Evolutionary conservation across 2,113 vertebrate species (phyloP).

Genomic region (Bubo scandiacus): DNA sequence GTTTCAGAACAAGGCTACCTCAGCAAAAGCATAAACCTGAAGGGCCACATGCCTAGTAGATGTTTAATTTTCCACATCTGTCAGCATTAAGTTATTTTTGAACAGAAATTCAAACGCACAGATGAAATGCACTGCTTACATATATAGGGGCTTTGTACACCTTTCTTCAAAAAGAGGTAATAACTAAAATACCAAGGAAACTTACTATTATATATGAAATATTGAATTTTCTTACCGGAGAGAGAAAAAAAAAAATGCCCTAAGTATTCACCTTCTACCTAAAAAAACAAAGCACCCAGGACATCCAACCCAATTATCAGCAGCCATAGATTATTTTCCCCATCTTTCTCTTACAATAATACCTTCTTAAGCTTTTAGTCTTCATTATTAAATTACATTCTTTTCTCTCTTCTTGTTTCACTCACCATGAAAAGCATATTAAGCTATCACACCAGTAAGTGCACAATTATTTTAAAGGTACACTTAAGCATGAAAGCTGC

Average conservation of each 20-base stretch:
- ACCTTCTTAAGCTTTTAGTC: not conserved
- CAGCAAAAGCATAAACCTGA: conserved; percentile 3
- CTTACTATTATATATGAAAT: not conserved
- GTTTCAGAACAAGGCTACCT: not conserved
- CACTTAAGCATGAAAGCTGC: conserved; percentile 35
- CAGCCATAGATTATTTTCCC: not conserved
- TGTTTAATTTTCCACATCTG: not conserved
- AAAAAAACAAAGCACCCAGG: not conserved
- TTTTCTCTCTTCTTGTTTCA: not conserved
- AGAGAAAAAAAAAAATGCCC: not conserved
- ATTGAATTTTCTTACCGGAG: not conserved
- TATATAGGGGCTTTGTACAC: not conserved
- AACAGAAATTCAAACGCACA: not conserved
- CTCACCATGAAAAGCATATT: conserved; percentile 3
- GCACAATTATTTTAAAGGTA: conserved; percentile 1
- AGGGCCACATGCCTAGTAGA: not conserved
- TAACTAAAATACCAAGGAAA: not conserved
- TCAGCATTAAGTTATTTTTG: not conserved
- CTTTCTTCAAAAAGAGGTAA: not conserved
- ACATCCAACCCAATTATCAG: not conserved
- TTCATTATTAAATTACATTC: not conserved
- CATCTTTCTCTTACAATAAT: not conserved
- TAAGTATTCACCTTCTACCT: not conserved
- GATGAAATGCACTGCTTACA: not conserved
- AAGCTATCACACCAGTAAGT: conserved; percentile 34